A percentile compares a stretch with the other conserved stretches of the same genome.
Conservation (phyloP, 2,113 vertebrate genomes). For the Indicator indicator region DNA sequence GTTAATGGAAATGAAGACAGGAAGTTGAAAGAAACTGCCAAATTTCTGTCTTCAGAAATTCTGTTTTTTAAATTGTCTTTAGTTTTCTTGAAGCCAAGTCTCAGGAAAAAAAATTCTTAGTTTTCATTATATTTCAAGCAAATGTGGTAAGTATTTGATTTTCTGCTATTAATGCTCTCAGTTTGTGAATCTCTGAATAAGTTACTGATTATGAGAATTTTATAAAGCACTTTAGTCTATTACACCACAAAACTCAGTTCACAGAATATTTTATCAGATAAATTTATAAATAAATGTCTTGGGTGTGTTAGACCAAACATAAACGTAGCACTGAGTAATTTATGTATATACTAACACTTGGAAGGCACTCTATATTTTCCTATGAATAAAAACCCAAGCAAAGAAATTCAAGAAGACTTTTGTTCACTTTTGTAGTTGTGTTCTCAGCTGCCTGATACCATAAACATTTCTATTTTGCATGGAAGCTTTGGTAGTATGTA, state of each 20-base stretch:
- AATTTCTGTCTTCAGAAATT: neutral
- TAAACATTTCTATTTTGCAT: neutral
- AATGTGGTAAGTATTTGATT: neutral
- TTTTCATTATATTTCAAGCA: neutral
- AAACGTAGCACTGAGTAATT: neutral
- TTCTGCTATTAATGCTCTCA: neutral
- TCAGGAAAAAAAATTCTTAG: neutral
- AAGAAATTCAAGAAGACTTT: neutral
- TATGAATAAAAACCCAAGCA: neutral
- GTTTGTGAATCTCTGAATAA: neutral
- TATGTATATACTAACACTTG: neutral
- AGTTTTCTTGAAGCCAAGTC: neutral
- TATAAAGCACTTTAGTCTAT: neutral
- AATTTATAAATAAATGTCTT: neutral
- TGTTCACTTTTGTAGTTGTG: neutral
- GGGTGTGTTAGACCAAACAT: neutral
- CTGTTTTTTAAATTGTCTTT: neutral
- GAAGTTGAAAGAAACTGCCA: neutral
- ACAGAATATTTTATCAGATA: neutral
- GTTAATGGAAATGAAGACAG: neutral
- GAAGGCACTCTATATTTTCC: neutral
- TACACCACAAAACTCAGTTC: neutral
- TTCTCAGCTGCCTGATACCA: neutral
- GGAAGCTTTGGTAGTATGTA: neutral
- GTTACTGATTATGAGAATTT: neutral